Evolutionary conservation across 2,797 vertebrate genomes (phyloP).

Genomic region (Melopsittacus undulatus): DNA sequence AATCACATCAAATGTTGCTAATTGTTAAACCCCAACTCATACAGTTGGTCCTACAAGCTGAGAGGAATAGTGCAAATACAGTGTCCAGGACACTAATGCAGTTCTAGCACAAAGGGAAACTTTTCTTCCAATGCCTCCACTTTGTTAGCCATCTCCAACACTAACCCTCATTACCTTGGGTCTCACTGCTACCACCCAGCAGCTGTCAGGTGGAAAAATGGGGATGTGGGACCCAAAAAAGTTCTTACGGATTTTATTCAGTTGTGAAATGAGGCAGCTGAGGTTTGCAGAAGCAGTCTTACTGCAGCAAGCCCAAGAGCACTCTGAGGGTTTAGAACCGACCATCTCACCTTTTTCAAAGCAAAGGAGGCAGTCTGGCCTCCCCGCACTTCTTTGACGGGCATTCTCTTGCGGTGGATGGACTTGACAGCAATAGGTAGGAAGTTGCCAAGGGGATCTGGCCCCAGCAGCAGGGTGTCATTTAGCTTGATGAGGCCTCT

Average conservation of each 20-base stretch:
- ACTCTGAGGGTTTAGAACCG: background rate
- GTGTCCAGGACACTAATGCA: background rate
- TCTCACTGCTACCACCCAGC: background rate
- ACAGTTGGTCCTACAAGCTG: background rate
- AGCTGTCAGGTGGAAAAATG: background rate
- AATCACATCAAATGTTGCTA: background rate
- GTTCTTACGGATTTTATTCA: background rate
- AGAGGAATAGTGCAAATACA: background rate
- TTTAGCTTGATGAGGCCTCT: slow-evolving; percentile 95
- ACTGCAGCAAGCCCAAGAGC: background rate
- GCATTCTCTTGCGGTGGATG: slow-evolving; percentile 98
- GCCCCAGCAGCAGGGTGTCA: slow-evolving; percentile 94
- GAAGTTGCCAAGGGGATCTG: slow-evolving; percentile 95
- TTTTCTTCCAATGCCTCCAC: background rate
- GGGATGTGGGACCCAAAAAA: background rate
- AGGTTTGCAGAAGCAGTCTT: background rate
- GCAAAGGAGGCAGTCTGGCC: slow-evolving; percentile 98
- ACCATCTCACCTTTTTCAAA: slow-evolving; percentile 89
- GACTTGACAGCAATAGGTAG: slow-evolving; percentile 96
- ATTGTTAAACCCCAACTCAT: background rate
- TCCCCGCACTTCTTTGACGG: slow-evolving; percentile 95
- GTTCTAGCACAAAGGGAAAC: background rate
- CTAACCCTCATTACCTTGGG: background rate
- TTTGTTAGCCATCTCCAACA: background rate
- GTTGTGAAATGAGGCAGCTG: background rate